phyloP scores from a whole-genome alignment of 1,140 invertebrate genomes.

The Bombus consobrinus region DNA sequence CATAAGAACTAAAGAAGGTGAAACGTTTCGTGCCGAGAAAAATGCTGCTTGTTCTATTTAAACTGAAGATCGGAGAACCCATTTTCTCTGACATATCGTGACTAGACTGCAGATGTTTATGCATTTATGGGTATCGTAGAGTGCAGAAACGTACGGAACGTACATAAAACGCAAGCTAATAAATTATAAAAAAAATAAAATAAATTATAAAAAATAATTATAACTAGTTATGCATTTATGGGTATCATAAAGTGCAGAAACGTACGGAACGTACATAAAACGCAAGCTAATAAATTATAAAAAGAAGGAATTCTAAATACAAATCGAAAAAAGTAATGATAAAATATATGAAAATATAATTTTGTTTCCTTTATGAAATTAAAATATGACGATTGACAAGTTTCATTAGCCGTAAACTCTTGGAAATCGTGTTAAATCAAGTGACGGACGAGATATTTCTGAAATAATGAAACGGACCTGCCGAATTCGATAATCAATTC shows the following conservation, averaged over 20 bases:
- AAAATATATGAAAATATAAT: too few relatives aligned
- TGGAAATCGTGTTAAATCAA: neutral
- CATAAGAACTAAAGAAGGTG: neutral
- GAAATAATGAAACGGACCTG: constrained; percentile 5
- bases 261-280: too few relatives aligned
- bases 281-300: neutral
- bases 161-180: neutral
- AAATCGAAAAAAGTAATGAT: too few relatives aligned
- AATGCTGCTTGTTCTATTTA: neutral
- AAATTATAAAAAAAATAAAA: neutral
- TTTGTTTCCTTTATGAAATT: neutral
- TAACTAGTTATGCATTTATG: neutral
- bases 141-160: too few relatives aligned
- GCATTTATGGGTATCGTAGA: neutral
- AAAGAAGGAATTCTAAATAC: too few relatives aligned
- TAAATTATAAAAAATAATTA: too few relatives aligned
- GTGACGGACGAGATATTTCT: too few relatives aligned
- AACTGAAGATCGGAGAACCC: neutral
- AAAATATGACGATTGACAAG: neutral
- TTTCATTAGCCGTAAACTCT: neutral
- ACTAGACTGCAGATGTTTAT: neutral
- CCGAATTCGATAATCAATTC: constrained; percentile 9
- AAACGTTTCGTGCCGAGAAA: neutral
- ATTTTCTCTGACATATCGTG: neutral
- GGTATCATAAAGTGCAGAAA: neutral